Conservation (phyloP, 2,113 vertebrate species). For the Tyrannus savana region DNA sequence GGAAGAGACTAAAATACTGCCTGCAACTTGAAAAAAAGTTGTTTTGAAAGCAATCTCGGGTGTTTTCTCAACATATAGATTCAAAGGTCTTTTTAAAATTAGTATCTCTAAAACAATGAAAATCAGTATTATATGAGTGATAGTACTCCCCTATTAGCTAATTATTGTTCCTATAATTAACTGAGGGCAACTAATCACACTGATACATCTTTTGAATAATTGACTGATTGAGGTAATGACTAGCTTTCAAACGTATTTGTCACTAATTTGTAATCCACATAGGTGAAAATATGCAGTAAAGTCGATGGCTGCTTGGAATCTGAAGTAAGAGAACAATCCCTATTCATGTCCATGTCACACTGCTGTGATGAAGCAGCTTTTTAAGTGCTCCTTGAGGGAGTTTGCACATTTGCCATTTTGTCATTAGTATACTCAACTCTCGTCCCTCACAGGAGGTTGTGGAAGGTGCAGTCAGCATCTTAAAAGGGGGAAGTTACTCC, state of each 20-base stretch:
- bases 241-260: slow-evolving; percentile 15
- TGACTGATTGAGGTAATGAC: slow-evolving; percentile 49
- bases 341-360: neutral
- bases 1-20: neutral
- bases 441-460: neutral
- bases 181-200: slow-evolving; percentile 41
- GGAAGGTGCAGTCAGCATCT: neutral
- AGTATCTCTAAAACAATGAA: neutral
- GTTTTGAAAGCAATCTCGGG: neutral
- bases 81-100: neutral
- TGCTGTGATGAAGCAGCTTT: slow-evolving; percentile 22
- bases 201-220: slow-evolving; percentile 29
- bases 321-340: neutral
- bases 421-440: neutral
- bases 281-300: slow-evolving; percentile 24
- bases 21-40: neutral
- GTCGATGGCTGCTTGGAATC: neutral
- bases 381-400: neutral
- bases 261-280: slow-evolving; percentile 32
- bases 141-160: slow-evolving; percentile 13
- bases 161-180: slow-evolving; percentile 51
- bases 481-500: neutral
- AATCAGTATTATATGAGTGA: slow-evolving; percentile 12
- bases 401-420: neutral
- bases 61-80: neutral